These are phyloP conservation scores for Odocoileus virginianus DNA, from an alignment of 2,113 vertebrate genomes.

Conservation along the genomic window DNA sequence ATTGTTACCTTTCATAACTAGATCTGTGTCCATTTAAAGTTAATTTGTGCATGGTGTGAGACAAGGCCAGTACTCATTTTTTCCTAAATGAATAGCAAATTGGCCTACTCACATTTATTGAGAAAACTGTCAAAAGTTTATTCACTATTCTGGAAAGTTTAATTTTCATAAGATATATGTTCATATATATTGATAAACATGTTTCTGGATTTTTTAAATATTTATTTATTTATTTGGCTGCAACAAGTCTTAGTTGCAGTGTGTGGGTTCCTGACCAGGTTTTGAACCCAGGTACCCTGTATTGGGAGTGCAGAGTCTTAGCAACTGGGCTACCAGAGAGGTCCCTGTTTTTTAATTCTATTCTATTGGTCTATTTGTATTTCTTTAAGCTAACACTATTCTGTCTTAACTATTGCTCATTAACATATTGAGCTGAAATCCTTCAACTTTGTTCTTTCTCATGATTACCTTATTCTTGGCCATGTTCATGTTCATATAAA, in stretches of 20 bases:
- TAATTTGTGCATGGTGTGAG: neutral
- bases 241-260: neutral
- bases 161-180: neutral
- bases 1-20: neutral
- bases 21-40: neutral
- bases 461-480: neutral
- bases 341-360: neutral
- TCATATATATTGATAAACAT: neutral
- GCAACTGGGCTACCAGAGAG: neutral
- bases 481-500: neutral
- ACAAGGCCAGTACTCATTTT: neutral
- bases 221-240: neutral
- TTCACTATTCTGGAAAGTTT: neutral
- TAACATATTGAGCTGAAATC: neutral
- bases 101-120: neutral
- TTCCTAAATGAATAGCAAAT: neutral
- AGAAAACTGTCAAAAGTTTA: neutral
- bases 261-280: neutral
- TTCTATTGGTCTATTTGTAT: neutral
- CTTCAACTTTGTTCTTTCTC: neutral
- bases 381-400: neutral
- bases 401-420: neutral
- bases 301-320: neutral
- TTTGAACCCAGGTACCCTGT: neutral
- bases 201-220: neutral